A percentile compares a stretch with the other conserved stretches of the same genome.
Evolutionary conservation across 2,113 vertebrate genomes (phyloP).

Genomic region (Sinocyclocheilus anophthalmus): DNA sequence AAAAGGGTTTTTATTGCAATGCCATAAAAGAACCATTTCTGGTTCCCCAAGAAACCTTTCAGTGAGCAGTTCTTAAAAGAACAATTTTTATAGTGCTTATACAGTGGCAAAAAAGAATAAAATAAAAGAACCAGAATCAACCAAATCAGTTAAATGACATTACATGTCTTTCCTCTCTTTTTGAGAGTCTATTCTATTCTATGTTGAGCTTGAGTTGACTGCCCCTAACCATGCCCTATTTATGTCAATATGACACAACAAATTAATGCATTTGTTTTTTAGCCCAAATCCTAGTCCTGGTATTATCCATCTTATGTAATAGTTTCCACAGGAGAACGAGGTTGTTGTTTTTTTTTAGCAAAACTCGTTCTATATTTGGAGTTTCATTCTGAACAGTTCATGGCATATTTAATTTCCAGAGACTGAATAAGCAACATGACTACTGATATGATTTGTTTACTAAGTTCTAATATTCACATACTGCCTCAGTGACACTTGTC

Average conservation of each 20-base stretch:
- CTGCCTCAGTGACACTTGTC: background rate
- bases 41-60: no score
- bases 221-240: slow-evolving; percentile 28
- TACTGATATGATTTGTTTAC: background rate
- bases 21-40: no score
- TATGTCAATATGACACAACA: slow-evolving; percentile 32
- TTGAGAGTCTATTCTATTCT: background rate
- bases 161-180: background rate
- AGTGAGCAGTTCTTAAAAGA: no score
- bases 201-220: slow-evolving; percentile 20
- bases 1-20: no score
- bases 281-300: slow-evolving; percentile 7
- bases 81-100: no score
- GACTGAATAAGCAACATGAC: background rate
- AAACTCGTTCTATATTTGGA: background rate
- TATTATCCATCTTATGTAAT: slow-evolving; percentile 3
- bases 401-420: background rate
- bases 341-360: background rate
- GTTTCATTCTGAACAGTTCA: background rate
- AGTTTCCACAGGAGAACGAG: background rate
- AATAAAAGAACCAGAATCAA: background rate
- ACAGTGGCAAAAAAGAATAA: no score
- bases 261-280: slow-evolving; percentile 27
- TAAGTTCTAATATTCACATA: background rate
- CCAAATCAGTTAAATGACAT: background rate